Evolutionary conservation across 35 echinoderm and acorn worm species (phyloP), one percentile per base, ranked within the genome.

Genomic region (Heliocidaris tuberculata): DNA sequence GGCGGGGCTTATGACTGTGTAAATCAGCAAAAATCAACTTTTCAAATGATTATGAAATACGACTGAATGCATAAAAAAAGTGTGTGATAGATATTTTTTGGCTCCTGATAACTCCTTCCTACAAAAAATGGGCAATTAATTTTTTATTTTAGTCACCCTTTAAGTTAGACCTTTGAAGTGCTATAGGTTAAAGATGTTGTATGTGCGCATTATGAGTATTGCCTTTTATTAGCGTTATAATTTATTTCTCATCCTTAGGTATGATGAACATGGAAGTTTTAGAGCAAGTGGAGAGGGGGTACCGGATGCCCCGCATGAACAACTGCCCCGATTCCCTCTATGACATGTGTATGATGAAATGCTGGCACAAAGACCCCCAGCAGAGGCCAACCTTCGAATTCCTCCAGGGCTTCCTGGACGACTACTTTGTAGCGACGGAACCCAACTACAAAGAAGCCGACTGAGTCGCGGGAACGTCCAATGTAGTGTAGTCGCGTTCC

Each of bases 401-500:
- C 95, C 95, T 99, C 13, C 98, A 99, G 85, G 92, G 95, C 86
- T 97, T 94, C 94, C 86, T 99, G 86, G 98, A 99, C 42, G 98
- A 99, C 94, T 99, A 97, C 98, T 99, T 99, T 92, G 98, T 99
- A 12, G 30, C 96, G 31, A 99, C 96, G 32, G 98, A 99, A 60
- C 96, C 98, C n/a, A 97, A 97, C 89, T 99, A 99, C 93, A 95
- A 94, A 86, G 98, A 99, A 85, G 95, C 98, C 6, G 95, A 97
- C 31, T 96, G 95, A 94, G 87, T 17, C 3, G 9, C 31, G 87
- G 87, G 29, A 7, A 13, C 31, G 87, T 32, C 12, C 27, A 78
- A 19, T 78, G 11, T 56, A 56, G 52, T 13, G 2, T 13, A 78
- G 21, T 24, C 6, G 27, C 21, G 65, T 78, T n/a, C 65, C 65